phyloP scores from a whole-genome alignment of 1,140 invertebrate species.

The Pseudomyrmex dendroicus region DNA sequence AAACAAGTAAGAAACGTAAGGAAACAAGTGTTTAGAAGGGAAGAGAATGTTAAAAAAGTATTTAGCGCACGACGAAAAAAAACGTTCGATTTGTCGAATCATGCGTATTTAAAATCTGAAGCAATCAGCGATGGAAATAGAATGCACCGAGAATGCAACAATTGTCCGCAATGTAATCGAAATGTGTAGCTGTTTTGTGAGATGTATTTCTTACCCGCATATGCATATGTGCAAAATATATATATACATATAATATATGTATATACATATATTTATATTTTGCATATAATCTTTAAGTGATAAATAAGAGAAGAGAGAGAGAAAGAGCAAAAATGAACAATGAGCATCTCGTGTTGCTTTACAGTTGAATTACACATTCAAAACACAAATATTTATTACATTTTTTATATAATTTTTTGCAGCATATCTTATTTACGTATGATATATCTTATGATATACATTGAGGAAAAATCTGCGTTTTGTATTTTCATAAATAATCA shows the following conservation, averaged over 20 bases:
- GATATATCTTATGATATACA: no score
- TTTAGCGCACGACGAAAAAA: constrained; percentile 37
- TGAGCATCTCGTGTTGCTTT: no score
- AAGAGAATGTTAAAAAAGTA: constrained; percentile 56
- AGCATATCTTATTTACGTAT: no score
- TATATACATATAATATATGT: no score
- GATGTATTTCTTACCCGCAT: neutral
- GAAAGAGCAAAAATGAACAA: no score
- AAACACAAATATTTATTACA: neutral
- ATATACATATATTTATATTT: neutral
- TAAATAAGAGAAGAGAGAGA: neutral
- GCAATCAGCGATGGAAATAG: constrained; percentile 3
- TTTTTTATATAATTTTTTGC: no score
- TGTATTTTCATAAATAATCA: no score
- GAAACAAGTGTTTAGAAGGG: neutral
- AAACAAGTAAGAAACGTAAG: constrained; percentile 15
- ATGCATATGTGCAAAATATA: neutral
- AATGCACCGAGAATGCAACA: constrained; percentile 22
- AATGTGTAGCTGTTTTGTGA: constrained; percentile 9
- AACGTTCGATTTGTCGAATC: constrained; percentile 62
- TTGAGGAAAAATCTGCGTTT: no score
- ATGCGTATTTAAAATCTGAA: constrained; percentile 47
- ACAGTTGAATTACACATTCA: neutral
- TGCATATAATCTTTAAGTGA: neutral
- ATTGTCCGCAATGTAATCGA: constrained; percentile 11